Percentiles rank a stretch among this genome's conserved stretches.
Evolutionary conservation across 2,797 vertebrate species (phyloP).

Genomic region (Aphelocoma californica): DNA sequence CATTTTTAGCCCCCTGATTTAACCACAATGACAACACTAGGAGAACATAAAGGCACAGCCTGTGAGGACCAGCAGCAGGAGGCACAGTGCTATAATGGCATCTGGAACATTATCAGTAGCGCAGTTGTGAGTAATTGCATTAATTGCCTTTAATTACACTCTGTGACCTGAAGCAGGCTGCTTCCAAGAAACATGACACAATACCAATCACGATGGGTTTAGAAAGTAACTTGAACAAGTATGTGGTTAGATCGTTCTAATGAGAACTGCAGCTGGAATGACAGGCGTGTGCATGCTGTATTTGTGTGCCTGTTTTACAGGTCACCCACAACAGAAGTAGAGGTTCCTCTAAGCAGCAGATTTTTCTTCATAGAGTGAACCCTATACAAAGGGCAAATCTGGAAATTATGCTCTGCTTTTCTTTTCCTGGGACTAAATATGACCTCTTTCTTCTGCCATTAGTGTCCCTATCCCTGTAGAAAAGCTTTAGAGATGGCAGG

Average conservation of each 20-base stretch:
- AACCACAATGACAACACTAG: not conserved
- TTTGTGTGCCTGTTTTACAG: not conserved
- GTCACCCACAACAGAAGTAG: not conserved
- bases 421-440: not conserved
- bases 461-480: not conserved
- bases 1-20: not conserved
- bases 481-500: not conserved
- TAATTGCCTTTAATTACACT: constrained; percentile 67
- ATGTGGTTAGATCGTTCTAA: not conserved
- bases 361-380: not conserved
- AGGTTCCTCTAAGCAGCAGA: not conserved
- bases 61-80: not conserved
- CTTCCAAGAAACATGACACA: constrained; percentile 43
- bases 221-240: constrained; percentile 31
- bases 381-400: not conserved
- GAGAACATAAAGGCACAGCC: not conserved
- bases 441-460: not conserved
- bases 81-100: not conserved
- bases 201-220: not conserved
- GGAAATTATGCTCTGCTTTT: not conserved
- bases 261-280: not conserved
- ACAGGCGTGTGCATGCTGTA: rapidly evolving
- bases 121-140: constrained; percentile 56
- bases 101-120: constrained; percentile 36
- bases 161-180: constrained; percentile 43